Conservation (phyloP, 2,888 invertebrate species). For the Cactoblastis cactorum region DNA sequence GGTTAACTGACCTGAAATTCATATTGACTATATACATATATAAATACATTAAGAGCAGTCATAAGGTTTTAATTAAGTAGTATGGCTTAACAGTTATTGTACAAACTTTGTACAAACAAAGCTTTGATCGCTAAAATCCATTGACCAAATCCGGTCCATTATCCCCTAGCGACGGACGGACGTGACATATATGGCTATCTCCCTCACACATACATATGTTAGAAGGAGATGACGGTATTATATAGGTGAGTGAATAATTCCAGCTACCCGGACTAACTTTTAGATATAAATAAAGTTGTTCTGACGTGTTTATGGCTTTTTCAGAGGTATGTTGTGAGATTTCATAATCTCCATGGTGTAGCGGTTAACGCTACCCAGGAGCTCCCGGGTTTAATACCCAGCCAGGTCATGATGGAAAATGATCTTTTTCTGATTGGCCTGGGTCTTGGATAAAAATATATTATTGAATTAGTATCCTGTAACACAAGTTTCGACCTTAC, state of each 20-base stretch:
- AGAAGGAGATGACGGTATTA: not conserved
- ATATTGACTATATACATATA: no score
- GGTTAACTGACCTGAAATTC: no score
- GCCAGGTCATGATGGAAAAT: no score
- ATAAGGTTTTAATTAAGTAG: no score
- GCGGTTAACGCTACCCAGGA: no score
- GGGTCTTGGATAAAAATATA: not conserved
- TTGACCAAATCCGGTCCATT: conserved; percentile 5
- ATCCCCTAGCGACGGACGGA: not conserved
- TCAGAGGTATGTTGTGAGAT: not conserved
- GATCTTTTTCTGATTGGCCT: no score
- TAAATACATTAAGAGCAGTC: no score
- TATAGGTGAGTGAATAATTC: not conserved
- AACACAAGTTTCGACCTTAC: no score
- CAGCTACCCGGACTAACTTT: not conserved
- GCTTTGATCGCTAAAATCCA: conserved; percentile 34
- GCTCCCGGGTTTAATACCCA: no score
- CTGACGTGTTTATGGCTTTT: conserved; percentile 1
- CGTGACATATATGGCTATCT: not conserved
- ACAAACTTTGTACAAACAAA: no score
- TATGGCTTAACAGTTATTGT: conserved; percentile 41
- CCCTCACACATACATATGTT: not conserved
- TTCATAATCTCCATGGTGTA: no score
- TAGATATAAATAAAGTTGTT: conserved; percentile 8
- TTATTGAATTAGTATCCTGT: no score